Evolutionary conservation across 2,888 invertebrate species (phyloP), one percentile per base, ranked within the genome.

Genomic region (Aporophyla lueneburgensis): DNA sequence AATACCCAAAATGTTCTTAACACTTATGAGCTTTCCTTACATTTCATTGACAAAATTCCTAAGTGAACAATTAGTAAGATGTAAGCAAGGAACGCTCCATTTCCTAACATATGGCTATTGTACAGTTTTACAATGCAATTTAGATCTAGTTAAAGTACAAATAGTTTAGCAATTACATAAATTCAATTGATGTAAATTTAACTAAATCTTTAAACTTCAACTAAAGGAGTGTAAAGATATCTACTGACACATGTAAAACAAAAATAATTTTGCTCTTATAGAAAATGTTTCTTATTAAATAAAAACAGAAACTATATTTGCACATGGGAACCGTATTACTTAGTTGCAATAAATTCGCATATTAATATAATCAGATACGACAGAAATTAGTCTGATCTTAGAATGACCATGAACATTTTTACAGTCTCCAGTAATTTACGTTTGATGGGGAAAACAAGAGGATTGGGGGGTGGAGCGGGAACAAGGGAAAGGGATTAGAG

Each of bases 61-160:
- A 93, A 93, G 92, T 93, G 92, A 93, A 93, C 93, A 94, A 87
- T 83, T 72, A 84, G 88, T 86, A 88, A 93, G 93, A 93, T 91
- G 93, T 93, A 94, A 95, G 95, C 94, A 93, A 94, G 91, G 93
- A 94, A 95, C 94, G 95, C 96, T 96, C 95, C 95, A 93, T 95
- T 93, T 93, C 94, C 95, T 95, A 95, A 94, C 91, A 92, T 95
- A 96, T 94, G 95, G 95, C 96, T 96, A 96, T 96, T 96, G 94
- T 95, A 95, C 94, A 95, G 92, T 95, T 95, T 94, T 93, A 96
- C 94, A 96, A 94, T 95, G 94, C 89, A 95, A 95, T 96, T 96
- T 96, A 96, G 95, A 95, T 94, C 96, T 96, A 96, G 94, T 96
- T 96, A 96, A 96, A 96, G 96, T 96, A 96, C 96, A 96, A 96